Percentiles rank a stretch among this genome's conserved stretches.
Evolutionary conservation across 2,888 invertebrate genomes (phyloP).

Genomic region (Pterostichus niger): DNA sequence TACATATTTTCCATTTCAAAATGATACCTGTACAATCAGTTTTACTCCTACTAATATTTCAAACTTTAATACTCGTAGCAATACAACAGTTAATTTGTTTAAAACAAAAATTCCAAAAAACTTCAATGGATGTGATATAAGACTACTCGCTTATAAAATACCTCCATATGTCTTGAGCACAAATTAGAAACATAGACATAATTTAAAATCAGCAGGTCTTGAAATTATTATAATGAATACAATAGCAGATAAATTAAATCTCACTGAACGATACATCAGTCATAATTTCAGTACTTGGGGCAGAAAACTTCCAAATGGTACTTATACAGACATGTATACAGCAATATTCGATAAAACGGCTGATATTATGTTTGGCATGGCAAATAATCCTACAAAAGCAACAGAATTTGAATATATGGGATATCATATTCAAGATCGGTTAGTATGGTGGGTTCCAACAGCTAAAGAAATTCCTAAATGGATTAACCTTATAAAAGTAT

Average conservation of each 20-base stretch:
- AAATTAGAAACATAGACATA: not conserved
- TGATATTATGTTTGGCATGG: constrained; percentile 80
- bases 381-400: not conserved
- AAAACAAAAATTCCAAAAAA: not conserved
- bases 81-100: not conserved
- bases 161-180: constrained; percentile 69
- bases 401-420: not conserved
- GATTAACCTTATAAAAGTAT: constrained; percentile 4
- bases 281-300: constrained; percentile 74
- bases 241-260: constrained; percentile 67
- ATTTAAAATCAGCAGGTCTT: constrained; percentile 67
- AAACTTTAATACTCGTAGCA: not conserved
- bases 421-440: not conserved
- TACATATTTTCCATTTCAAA: constrained; percentile 3
- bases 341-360: constrained; percentile 75
- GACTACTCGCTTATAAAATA: constrained; percentile 63
- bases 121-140: constrained; percentile 68
- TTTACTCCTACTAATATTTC: not conserved
- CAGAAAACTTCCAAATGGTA: constrained; percentile 75
- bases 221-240: constrained; percentile 68
- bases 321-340: constrained; percentile 79
- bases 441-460: constrained; percentile 33
- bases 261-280: constrained; percentile 66
- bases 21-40: not conserved
- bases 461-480: constrained; percentile 5